Evolutionary conservation across 2,113 vertebrate genomes (phyloP).

Genomic region (Tetrao urogallus): DNA sequence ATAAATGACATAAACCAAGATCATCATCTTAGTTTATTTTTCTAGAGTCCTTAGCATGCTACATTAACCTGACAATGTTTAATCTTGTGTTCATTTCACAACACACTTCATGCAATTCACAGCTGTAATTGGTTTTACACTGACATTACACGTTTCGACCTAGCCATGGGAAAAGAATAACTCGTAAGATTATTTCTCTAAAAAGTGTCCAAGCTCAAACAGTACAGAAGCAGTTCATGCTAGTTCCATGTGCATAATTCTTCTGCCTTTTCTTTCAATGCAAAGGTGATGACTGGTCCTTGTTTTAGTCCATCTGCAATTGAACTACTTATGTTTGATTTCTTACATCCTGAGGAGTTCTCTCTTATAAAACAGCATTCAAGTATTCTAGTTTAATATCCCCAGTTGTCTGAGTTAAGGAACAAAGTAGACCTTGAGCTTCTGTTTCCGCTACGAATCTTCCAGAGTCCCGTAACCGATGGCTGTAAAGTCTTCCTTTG

Average conservation of each 20-base stretch:
- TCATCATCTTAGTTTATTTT: conserved; percentile 83
- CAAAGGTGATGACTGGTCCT: conserved; percentile 52
- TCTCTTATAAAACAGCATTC: conserved; percentile 77
- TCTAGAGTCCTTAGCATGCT: conserved; percentile 85
- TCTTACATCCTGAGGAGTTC: conserved; percentile 75
- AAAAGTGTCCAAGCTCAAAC: conserved; percentile 72
- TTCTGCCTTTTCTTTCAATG: conserved; percentile 49
- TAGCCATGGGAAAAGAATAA: conserved; percentile 78
- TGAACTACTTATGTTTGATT: conserved; percentile 50
- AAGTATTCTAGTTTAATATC: conserved; percentile 78
- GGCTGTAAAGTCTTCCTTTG: conserved; percentile 59
- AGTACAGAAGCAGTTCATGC: conserved; percentile 56
- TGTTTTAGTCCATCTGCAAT: conserved; percentile 61
- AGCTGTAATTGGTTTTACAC: conserved; percentile 81
- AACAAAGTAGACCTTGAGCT: conserved; percentile 62
- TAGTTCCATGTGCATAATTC: conserved; percentile 50
- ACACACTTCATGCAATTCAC: conserved; percentile 86
- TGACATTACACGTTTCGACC: conserved; percentile 75
- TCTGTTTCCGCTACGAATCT: conserved; percentile 47
- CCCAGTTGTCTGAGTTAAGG: conserved; percentile 68
- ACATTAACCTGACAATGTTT: conserved; percentile 85
- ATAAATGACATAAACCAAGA: conserved; percentile 80
- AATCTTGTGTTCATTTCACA: conserved; percentile 81
- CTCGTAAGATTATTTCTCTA: conserved; percentile 74
- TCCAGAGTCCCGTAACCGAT: conserved; percentile 42